These are phyloP conservation scores for Tridacna crocea DNA, from an alignment of 2,888 invertebrate genomes.

Conservation along the genomic window DNA sequence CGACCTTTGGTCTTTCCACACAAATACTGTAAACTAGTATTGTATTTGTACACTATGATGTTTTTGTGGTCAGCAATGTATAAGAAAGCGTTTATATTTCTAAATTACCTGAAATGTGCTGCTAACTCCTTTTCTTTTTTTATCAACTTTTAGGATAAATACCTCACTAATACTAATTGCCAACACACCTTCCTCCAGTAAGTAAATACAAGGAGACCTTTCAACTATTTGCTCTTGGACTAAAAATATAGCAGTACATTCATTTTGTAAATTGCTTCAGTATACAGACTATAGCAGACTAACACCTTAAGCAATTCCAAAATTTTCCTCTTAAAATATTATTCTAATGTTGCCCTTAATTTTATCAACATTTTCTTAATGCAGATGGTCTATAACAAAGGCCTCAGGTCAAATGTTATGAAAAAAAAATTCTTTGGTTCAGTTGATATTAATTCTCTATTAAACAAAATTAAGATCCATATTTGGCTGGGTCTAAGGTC, in stretches of 20 bases:
- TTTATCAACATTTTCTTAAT: constrained; percentile 8
- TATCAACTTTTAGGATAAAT: constrained; percentile 5
- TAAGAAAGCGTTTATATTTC: no score
- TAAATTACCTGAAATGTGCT: neutral
- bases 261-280: neutral
- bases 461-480: no score
- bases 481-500: no score
- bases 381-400: neutral
- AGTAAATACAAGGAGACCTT: neutral
- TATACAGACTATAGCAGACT: neutral
- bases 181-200: constrained; percentile 4
- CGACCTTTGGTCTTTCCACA: no score
- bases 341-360: neutral
- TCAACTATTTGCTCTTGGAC: constrained; percentile 1
- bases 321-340: constrained; percentile 22
- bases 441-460: no score
- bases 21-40: no score
- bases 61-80: no score
- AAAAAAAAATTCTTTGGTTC: no score
- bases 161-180: constrained; percentile 16
- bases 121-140: neutral
- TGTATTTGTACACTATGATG: no score
- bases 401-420: no score
- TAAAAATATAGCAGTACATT: constrained; percentile 4
- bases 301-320: neutral